Evolutionary conservation across 2,113 vertebrate genomes (phyloP).

Genomic region (Bucco capensis): DNA sequence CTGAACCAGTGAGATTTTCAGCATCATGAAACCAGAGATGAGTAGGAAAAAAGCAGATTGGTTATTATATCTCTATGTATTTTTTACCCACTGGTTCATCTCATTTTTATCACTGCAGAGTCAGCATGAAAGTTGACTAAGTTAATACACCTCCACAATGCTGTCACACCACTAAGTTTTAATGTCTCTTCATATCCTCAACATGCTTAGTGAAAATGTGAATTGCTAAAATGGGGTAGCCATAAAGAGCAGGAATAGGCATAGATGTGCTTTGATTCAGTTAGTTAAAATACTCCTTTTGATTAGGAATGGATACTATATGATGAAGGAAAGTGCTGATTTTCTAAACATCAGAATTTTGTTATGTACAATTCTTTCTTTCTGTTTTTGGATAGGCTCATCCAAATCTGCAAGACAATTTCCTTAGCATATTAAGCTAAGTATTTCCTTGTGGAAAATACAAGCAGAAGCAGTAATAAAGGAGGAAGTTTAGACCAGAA

Average conservation of each 20-base stretch:
- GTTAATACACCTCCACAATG: constrained; percentile 12
- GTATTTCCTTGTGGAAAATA: background rate
- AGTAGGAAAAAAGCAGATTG: constrained; percentile 40
- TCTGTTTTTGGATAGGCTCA: background rate
- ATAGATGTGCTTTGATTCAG: background rate
- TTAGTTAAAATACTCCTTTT: background rate
- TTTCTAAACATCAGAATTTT: background rate
- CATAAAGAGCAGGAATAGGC: background rate
- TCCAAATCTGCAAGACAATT: background rate
- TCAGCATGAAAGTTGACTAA: constrained; percentile 42
- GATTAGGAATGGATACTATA: background rate
- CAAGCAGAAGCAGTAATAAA: background rate
- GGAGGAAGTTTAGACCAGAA: background rate
- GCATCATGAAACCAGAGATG: constrained; percentile 55
- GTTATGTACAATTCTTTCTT: background rate
- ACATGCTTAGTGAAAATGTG: constrained; percentile 1
- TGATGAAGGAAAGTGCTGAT: background rate
- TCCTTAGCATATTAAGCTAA: background rate
- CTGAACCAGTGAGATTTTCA: constrained; percentile 61
- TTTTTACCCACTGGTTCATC: constrained; percentile 56
- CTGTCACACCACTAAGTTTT: constrained; percentile 30
- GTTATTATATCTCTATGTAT: constrained; percentile 51
- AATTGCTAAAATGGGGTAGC: background rate
- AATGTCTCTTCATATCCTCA: constrained; percentile 17
- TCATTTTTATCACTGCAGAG: constrained; percentile 57